Evolutionary conservation across 1,140 invertebrate genomes (phyloP).

Genomic region (Drosophila mayri): DNA sequence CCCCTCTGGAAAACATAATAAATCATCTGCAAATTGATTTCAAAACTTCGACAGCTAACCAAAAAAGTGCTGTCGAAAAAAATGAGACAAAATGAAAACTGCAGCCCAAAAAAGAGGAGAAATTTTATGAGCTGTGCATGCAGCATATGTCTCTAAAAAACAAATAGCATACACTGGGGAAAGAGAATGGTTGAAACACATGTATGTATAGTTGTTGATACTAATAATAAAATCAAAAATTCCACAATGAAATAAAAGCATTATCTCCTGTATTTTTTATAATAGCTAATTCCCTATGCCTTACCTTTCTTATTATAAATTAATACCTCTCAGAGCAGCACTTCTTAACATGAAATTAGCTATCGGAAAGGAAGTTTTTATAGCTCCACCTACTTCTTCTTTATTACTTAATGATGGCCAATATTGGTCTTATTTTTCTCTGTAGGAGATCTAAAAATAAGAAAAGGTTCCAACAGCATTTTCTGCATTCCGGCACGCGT

Average conservation of each 20-base stretch:
- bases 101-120: slow-evolving; percentile 31
- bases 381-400: neutral
- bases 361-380: no score
- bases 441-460: slow-evolving; percentile 1
- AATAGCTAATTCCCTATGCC: neutral
- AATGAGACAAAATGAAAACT: slow-evolving; percentile 37
- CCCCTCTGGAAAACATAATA: slow-evolving; percentile 63
- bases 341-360: no score
- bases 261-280: neutral
- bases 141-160: slow-evolving; percentile 44
- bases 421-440: slow-evolving; percentile 6
- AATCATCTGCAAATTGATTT: slow-evolving; percentile 84
- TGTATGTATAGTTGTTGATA: no score
- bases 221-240: no score
- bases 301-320: neutral
- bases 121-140: slow-evolving; percentile 57
- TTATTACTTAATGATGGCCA: slow-evolving; percentile 3
- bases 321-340: neutral
- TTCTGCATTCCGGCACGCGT: slow-evolving; percentile 68
- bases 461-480: slow-evolving; percentile 24
- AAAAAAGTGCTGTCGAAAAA: slow-evolving; percentile 50
- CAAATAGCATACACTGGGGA: slow-evolving; percentile 19
- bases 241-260: neutral
- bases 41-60: slow-evolving; percentile 70
- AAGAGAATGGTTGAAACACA: neutral